Conservation (phyloP, 2,797 vertebrate genomes). For the Alca torda region DNA sequence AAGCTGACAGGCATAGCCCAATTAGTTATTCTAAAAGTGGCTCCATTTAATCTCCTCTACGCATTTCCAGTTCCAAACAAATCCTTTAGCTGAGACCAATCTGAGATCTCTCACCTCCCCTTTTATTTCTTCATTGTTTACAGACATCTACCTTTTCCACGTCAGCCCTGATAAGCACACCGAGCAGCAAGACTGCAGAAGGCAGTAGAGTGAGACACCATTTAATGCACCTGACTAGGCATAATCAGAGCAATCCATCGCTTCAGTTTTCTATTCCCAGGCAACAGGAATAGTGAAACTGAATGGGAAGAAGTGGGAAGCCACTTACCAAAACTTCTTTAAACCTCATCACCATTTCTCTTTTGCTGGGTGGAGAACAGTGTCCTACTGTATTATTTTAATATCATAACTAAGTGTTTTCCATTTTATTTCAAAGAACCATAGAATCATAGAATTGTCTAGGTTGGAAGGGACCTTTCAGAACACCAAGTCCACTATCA, state of each 20-base stretch:
- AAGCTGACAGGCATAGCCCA: not conserved
- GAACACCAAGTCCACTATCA: too few species aligned
- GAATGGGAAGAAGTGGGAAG: not conserved
- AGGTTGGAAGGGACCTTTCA: too few species aligned
- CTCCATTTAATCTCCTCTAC: not conserved
- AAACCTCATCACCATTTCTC: not conserved
- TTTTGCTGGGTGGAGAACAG: not conserved
- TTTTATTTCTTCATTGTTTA: constrained; percentile 40
- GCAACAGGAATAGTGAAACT: not conserved
- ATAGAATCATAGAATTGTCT: too few species aligned
- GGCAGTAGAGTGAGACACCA: constrained; percentile 40
- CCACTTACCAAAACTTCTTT: not conserved
- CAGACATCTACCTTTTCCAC: not conserved
- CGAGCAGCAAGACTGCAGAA: not conserved
- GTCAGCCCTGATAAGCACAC: not conserved
- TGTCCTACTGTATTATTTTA: not conserved
- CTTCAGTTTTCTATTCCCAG: constrained; percentile 25
- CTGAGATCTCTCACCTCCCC: not conserved
- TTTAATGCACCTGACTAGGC: constrained; percentile 55
- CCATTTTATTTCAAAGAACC: not conserved
- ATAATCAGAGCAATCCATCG: constrained; percentile 64
- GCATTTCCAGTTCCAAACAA: not conserved
- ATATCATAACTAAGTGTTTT: not conserved
- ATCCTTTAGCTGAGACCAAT: not conserved
- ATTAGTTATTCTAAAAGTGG: not conserved